Conservation (phyloP, 2,888 invertebrate genomes). For the Paralinhomoeus sp. region DNA sequence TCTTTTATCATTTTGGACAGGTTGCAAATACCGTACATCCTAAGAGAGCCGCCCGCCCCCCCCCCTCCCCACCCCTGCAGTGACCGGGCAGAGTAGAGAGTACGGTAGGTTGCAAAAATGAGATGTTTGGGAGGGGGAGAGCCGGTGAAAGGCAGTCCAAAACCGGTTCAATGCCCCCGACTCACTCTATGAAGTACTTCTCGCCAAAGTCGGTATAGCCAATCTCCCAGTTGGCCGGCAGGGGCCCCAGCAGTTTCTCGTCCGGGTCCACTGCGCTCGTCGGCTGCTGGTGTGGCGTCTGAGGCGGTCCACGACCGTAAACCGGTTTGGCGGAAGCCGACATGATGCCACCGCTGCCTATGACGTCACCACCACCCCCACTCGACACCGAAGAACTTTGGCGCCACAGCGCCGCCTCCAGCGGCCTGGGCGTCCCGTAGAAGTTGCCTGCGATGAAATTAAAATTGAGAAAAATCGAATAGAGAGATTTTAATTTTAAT, state of each 20-base stretch:
- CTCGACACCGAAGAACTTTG: no score
- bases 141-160: no score
- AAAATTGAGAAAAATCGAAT: background rate
- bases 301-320: no score
- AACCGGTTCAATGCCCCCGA: no score
- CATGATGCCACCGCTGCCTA: no score
- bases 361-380: no score
- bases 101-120: no score
- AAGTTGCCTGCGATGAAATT: constrained; percentile 33
- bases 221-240: constrained; percentile 90
- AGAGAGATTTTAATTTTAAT: background rate
- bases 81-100: no score
- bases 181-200: constrained; percentile 76
- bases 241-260: constrained; percentile 42
- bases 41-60: background rate
- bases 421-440: constrained; percentile 39
- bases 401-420: background rate
- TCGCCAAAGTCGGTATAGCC: constrained; percentile 88
- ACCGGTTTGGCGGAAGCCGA: no score
- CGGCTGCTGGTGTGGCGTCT: background rate
- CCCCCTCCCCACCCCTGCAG: background rate
- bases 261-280: constrained; percentile 6
- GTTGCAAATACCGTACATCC: no score
- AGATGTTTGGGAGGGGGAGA: no score
- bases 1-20: no score